A percentile compares a stretch with the other conserved stretches of the same genome.
phyloP scores from a whole-genome alignment of 2,113 vertebrate species.

The Psittacus erithacus region DNA sequence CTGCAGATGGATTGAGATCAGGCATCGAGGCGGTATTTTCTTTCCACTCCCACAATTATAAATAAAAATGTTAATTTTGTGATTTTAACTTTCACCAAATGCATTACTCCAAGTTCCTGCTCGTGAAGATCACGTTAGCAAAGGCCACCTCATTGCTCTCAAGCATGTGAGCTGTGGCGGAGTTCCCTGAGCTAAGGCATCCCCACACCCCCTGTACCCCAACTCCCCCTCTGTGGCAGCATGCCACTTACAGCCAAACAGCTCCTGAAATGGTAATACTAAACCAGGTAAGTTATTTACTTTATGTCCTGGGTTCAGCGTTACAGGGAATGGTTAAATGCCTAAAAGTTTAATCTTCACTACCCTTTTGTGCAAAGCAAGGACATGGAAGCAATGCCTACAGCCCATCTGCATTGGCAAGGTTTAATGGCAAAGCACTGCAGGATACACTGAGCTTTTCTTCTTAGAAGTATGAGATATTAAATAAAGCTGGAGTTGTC shows the following conservation, averaged over 20 bases:
- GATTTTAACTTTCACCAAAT: not conserved
- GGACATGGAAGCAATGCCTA: not conserved
- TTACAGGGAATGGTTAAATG: not conserved
- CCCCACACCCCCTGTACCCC: not conserved
- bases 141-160: not conserved
- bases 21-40: not conserved
- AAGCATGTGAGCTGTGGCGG: accelerated
- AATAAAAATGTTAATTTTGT: not conserved
- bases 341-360: not conserved
- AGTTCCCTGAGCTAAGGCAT: not conserved
- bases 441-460: not conserved
- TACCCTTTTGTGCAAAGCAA: not conserved
- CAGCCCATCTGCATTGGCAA: not conserved
- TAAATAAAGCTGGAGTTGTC: not conserved
- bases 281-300: not conserved
- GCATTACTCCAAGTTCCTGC: not conserved
- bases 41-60: not conserved
- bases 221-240: not conserved
- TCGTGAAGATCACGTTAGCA: not conserved
- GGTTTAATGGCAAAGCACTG: not conserved
- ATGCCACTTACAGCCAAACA: not conserved
- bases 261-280: accelerated
- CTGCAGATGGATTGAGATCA: not conserved
- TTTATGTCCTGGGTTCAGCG: not conserved
- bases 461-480: not conserved